Evolutionary conservation across 1,140 invertebrate species (phyloP), one percentile per base, ranked within the genome.

Genomic region (Cydia splendana): DNA sequence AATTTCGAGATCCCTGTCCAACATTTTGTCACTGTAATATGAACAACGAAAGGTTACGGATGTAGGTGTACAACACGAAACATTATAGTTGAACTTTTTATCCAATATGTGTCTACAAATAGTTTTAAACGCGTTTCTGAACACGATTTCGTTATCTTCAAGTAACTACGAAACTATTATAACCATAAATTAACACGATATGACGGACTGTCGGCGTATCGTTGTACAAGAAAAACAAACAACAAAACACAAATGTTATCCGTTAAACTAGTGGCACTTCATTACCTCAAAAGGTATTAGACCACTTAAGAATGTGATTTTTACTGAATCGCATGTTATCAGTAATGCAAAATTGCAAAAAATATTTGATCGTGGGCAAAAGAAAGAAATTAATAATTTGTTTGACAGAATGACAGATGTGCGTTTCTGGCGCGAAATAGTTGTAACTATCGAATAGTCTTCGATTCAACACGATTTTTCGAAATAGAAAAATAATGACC

Each of bases 351-450:
- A 71, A 71, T 71, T 71, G 67, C 67, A 42, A 71, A 38, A 71
- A 71, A 38, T 38, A 71, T 20, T 38, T 42, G 67, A 71, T 38
- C 30, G 34, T 18, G n/a, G 6, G 30, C 24, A 38, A 67, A 67
- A 38, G 12, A n/a, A 71, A 71, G n/a, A 42, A 38, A 38, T 71
- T 71, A 38, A 76, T 65, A 76, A 74, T 75, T 81, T 53, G 51
- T 53, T 79, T 85, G 81, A 85, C 82, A 76, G 77, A n/a, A 78
- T 85, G 81, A 85, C 82, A 76, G 77, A 75, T 79, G 80, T 76
- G 78, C 81, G 77, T 81, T 88, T 88, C 82, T 88, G 85, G 87
- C 87, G 86, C 86, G 86, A 88, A 88, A 65, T 51, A 74, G 2
- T 28, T n/a, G 10, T 38, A 62, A 10, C 38, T 18, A 42, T 38